Conservation (phyloP, 2,888 invertebrate genomes). For the Oxycera nigricornis region DNA sequence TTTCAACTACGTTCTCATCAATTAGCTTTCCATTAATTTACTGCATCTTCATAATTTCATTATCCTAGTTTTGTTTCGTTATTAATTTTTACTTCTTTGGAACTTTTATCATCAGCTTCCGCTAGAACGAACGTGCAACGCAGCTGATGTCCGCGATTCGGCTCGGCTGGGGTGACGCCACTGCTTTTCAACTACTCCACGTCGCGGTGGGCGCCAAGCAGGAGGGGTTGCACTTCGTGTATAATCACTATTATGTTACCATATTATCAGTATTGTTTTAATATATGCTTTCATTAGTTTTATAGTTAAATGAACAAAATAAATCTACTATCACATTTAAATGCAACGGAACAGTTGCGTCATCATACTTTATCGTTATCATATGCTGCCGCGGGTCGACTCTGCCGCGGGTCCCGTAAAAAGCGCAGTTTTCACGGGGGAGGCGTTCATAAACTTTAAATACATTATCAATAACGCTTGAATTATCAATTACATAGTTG, state of each 20-base stretch:
- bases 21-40: slow-evolving; percentile 32
- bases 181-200: too few species aligned
- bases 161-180: background rate
- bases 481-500: slow-evolving; percentile 35
- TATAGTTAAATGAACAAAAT: slow-evolving; percentile 44
- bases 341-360: slow-evolving; percentile 49
- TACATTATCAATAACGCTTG: slow-evolving; percentile 31
- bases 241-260: slow-evolving; percentile 44
- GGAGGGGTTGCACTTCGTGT: slow-evolving; percentile 41
- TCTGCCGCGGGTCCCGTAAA: slow-evolving; percentile 23
- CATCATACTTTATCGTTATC: slow-evolving; percentile 39
- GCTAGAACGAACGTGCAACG: slow-evolving; percentile 34
- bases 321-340: slow-evolving; percentile 51
- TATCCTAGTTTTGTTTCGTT: slow-evolving; percentile 19
- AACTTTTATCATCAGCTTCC: slow-evolving; percentile 39
- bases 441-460: slow-evolving; percentile 31
- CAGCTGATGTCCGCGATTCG: too few species aligned
- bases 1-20: slow-evolving; percentile 1
- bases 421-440: slow-evolving; percentile 11
- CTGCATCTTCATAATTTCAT: slow-evolving; percentile 34
- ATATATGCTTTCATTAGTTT: slow-evolving; percentile 47
- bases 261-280: slow-evolving; percentile 49
- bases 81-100: slow-evolving; percentile 36
- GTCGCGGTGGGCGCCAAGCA: background rate
- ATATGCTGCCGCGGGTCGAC: slow-evolving; percentile 34